A percentile compares a stretch with the other conserved stretches of the same genome.
These are phyloP conservation scores for Conger conger DNA, from an alignment of 2,113 vertebrate genomes.

Conservation along the genomic window DNA sequence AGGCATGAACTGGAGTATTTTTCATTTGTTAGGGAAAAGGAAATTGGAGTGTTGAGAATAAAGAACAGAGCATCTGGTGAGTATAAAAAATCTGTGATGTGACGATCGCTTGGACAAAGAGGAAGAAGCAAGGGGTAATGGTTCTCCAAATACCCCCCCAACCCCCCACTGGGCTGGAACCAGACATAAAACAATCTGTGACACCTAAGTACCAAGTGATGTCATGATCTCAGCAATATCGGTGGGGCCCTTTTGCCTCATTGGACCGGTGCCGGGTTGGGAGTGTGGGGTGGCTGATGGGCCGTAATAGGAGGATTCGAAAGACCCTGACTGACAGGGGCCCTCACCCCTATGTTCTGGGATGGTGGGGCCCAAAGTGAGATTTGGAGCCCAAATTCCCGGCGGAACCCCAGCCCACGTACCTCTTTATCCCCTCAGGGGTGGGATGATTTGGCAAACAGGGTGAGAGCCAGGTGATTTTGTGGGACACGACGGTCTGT, in stretches of 20 bases:
- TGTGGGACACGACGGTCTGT: conserved; percentile 22
- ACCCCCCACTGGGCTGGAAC: background rate
- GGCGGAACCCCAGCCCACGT: no score
- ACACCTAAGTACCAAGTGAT: background rate
- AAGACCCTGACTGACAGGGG: no score
- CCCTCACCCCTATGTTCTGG: no score
- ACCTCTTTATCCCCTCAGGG: conserved; percentile 26
- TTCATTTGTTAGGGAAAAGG: no score
- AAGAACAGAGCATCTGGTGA: background rate
- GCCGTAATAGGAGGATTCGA: background rate
- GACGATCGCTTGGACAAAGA: background rate
- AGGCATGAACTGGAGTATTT: no score
- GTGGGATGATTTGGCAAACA: conserved; percentile 25
- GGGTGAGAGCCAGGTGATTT: conserved; percentile 23
- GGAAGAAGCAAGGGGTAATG: background rate
- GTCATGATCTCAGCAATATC: conserved; percentile 18
- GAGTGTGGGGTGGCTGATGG: background rate
- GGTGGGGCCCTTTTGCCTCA: background rate
- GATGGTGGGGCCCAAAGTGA: background rate
- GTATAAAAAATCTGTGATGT: background rate
- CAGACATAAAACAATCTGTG: background rate
- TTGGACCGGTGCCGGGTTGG: background rate
- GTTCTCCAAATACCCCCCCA: background rate
- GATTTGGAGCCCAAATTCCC: background rate
- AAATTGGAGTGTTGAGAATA: background rate